Conservation (phyloP, 1,140 invertebrate species). For the Drosophila lowei region DNA sequence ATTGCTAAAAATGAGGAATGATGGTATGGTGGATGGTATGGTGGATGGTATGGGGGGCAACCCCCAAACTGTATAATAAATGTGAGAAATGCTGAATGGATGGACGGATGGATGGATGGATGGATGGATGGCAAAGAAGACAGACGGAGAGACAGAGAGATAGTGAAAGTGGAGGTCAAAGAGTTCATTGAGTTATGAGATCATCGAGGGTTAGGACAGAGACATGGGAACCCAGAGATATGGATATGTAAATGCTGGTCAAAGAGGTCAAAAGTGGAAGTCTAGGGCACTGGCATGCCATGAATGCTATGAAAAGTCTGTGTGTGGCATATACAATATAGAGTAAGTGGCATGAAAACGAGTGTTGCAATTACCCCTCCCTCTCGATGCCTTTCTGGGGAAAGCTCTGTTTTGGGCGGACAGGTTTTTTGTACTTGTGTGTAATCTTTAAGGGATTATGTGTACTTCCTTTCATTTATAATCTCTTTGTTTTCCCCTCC, state of each 20-base stretch:
- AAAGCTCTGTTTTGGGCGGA: too few species aligned
- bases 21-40: conserved; percentile 1
- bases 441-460: too few species aligned
- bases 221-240: not conserved
- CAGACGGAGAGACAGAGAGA: conserved; percentile 3
- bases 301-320: too few species aligned
- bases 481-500: too few species aligned
- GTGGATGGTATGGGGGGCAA: conserved; percentile 32
- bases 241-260: not conserved
- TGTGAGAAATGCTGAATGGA: conserved; percentile 39
- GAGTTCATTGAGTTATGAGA: conserved; percentile 49
- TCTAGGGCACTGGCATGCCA: too few species aligned
- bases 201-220: conserved; percentile 27
- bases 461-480: too few species aligned
- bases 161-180: conserved; percentile 53
- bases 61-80: conserved; percentile 40
- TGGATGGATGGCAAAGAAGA: conserved; percentile 17
- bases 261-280: conserved; percentile 2
- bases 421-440: too few species aligned
- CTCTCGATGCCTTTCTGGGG: too few species aligned
- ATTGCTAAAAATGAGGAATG: conserved; percentile 39
- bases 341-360: too few species aligned
- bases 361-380: too few species aligned
- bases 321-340: too few species aligned
- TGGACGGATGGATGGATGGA: not conserved